A percentile compares a stretch with the other conserved stretches of the same genome.
These are phyloP conservation scores for Porites divaricata DNA, from an alignment of 92 coral and sea anemone genomes.

Conservation along the genomic window DNA sequence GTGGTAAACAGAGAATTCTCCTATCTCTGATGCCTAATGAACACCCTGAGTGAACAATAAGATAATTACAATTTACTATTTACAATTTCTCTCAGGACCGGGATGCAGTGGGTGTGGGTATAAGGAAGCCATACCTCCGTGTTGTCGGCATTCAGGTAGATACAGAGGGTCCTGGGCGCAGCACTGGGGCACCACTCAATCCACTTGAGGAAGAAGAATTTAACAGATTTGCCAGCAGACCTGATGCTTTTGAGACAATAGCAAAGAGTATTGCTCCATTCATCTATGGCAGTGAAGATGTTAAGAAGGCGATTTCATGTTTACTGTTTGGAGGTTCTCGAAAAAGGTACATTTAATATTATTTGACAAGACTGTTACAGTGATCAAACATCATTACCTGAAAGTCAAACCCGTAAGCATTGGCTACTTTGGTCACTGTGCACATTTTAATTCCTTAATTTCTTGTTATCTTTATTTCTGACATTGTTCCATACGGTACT, in stretches of 20 bases:
- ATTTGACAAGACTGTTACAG: no score
- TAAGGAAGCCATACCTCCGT: slow-evolving; percentile 94
- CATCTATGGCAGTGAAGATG: slow-evolving; percentile 94
- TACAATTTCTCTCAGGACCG: slow-evolving; percentile 51
- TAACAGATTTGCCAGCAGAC: slow-evolving; percentile 80
- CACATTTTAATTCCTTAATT: no score
- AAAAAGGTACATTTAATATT: slow-evolving; percentile 79
- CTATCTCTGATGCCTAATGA: no score
- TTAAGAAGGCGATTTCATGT: slow-evolving; percentile 97
- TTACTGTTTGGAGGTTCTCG: slow-evolving; percentile 98
- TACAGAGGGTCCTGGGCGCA: slow-evolving; percentile 96
- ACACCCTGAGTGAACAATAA: not conserved
- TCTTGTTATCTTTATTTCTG: no score
- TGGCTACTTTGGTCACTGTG: no score
- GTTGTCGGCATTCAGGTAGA: slow-evolving; percentile 95
- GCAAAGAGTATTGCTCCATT: slow-evolving; percentile 99
- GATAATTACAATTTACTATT: not conserved
- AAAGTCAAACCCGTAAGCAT: no score
- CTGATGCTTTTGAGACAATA: slow-evolving; percentile 87
- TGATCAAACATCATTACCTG: no score
- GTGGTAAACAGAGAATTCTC: no score
- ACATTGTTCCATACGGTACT: no score
- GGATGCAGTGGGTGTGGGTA: slow-evolving; percentile 91
- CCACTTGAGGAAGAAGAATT: slow-evolving; percentile 94
- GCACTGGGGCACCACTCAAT: slow-evolving; percentile 74